These are phyloP conservation scores for Leuctra nigra DNA, from an alignment of 2,888 invertebrate genomes.

Conservation along the genomic window DNA sequence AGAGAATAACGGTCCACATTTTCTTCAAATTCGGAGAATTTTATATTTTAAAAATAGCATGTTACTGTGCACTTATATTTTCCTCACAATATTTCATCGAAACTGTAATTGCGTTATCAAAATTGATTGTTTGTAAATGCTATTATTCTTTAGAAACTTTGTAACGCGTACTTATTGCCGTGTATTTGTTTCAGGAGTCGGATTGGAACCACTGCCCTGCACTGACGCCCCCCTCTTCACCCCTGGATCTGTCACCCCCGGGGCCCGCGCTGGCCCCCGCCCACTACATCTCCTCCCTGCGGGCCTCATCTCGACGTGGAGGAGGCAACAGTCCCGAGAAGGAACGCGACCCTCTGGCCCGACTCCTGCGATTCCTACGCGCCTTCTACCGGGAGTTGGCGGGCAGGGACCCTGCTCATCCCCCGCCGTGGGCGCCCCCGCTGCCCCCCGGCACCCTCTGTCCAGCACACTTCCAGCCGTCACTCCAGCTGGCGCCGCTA, in stretches of 20 bases:
- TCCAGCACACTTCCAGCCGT: conserved; percentile 47
- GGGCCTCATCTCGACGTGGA: conserved; percentile 37
- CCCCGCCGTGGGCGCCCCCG: conserved; percentile 45
- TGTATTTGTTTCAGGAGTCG: conserved; percentile 25
- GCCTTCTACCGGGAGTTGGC: conserved; percentile 45
- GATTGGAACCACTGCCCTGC: conserved; percentile 23
- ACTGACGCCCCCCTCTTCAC: conserved; percentile 19
- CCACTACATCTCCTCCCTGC: conserved; percentile 39
- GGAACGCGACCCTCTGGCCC: conserved; percentile 33
- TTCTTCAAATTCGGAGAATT: too few relatives aligned
- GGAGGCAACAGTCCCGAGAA: conserved; percentile 28
- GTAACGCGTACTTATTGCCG: not conserved
- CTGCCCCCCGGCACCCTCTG: conserved; percentile 44
- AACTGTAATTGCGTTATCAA: not conserved
- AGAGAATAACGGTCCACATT: too few relatives aligned
- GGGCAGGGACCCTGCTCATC: conserved; percentile 42
- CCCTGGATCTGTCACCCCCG: conserved; percentile 26
- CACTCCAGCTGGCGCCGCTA: conserved; percentile 41
- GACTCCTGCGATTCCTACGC: conserved; percentile 41
- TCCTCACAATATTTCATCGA: not conserved
- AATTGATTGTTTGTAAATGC: too few relatives aligned
- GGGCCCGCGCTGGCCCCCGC: conserved; percentile 36
- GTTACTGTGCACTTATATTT: too few relatives aligned
- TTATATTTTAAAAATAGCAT: too few relatives aligned
- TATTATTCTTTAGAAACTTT: too few relatives aligned